These are phyloP conservation scores for Hylaeus anthracinus DNA, from an alignment of 1,140 invertebrate genomes.

Conservation along the genomic window DNA sequence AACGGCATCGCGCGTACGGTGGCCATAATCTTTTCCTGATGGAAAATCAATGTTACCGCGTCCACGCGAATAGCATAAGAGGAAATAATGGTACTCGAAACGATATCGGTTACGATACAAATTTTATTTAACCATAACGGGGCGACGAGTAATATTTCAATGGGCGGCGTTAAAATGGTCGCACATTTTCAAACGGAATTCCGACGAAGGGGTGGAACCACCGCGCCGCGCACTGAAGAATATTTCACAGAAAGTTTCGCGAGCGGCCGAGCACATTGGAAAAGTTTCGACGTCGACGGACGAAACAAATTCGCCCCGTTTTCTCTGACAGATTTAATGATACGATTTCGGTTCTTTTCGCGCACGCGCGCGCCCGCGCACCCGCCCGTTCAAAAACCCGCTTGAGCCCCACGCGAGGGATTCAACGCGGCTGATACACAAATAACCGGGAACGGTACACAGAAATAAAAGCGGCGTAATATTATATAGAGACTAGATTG, in stretches of 20 bases:
- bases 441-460: not conserved
- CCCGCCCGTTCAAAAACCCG: not conserved
- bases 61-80: no score
- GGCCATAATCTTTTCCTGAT: no score
- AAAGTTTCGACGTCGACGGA: not conserved
- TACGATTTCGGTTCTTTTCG: not conserved
- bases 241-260: not conserved
- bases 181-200: no score
- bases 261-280: not conserved
- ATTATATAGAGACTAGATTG: conserved; percentile 16
- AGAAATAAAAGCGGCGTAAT: conserved; percentile 6
- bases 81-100: no score
- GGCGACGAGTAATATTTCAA: no score
- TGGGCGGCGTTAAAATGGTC: no score
- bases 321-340: not conserved
- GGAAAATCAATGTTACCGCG: no score
- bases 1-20: no score
- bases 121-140: no score
- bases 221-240: not conserved
- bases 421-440: not conserved
- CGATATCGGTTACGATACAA: no score
- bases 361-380: not conserved
- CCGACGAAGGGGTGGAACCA: no score
- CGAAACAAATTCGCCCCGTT: not conserved
- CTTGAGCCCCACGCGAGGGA: not conserved